phyloP scores from a whole-genome alignment of 2,113 vertebrate species.

The Chionis minor region DNA sequence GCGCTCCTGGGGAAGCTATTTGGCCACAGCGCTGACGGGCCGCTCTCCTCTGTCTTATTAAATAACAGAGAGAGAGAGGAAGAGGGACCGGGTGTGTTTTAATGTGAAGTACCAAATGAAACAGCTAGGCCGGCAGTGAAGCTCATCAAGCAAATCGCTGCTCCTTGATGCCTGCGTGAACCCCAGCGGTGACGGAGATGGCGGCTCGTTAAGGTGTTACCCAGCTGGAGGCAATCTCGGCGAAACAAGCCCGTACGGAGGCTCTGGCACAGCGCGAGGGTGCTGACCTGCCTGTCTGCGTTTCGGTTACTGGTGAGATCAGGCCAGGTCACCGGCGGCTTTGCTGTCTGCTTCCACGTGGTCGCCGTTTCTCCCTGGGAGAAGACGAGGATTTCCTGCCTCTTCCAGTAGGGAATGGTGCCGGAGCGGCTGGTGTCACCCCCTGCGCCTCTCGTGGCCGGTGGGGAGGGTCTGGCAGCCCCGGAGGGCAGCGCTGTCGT shows the following conservation, averaged over 20 bases:
- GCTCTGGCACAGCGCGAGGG: not conserved
- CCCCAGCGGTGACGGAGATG: not conserved
- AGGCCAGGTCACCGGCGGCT: fast-evolving
- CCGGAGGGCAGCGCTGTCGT: not conserved
- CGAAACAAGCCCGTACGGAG: fast-evolving
- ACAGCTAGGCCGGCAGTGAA: not conserved
- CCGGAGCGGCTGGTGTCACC: not conserved
- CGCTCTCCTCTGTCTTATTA: no score
- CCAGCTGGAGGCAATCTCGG: not conserved
- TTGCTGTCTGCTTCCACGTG: fast-evolving
- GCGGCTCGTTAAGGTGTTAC: not conserved
- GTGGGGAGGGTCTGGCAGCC: not conserved
- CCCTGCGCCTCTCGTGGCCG: not conserved
- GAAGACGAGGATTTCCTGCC: fast-evolving
- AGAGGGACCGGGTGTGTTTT: not conserved
- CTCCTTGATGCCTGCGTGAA: fast-evolving
- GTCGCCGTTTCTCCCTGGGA: not conserved
- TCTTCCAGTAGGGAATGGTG: fast-evolving
- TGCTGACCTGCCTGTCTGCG: not conserved
- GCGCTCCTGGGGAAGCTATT: not conserved
- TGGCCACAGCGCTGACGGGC: fast-evolving
- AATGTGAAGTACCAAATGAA: not conserved
- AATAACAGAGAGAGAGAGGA: not conserved
- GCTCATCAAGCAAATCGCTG: fast-evolving
- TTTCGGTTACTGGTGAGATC: fast-evolving